A percentile compares a stretch with the other conserved stretches of the same genome.
phyloP scores from a whole-genome alignment of 2,797 vertebrate genomes.

The Melopsittacus undulatus region DNA sequence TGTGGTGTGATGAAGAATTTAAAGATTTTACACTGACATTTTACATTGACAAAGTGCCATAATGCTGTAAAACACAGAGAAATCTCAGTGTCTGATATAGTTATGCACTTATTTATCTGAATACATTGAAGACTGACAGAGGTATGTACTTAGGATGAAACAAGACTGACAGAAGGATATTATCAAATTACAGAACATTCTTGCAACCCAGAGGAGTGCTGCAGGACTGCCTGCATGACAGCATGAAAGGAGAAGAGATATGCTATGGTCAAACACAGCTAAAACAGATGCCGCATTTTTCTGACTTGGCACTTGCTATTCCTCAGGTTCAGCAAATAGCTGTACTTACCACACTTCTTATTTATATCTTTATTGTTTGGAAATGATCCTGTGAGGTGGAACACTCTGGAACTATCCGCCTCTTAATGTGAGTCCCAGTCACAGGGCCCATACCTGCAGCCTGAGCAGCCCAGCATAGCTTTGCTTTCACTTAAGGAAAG shows the following conservation, averaged over 20 bases:
- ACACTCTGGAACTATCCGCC: neutral
- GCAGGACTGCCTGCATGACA: neutral
- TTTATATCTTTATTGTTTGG: neutral
- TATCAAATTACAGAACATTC: neutral
- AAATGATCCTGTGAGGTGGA: neutral
- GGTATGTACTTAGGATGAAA: neutral
- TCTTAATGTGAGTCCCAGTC: accelerated
- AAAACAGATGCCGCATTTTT: neutral
- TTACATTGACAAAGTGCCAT: neutral
- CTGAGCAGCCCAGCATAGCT: neutral
- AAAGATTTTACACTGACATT: neutral
- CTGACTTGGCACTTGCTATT: neutral
- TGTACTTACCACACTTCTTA: neutral
- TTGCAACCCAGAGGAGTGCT: accelerated
- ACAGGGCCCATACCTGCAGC: neutral
- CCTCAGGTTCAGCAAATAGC: neutral
- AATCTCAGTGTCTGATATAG: neutral
- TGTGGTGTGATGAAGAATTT: neutral
- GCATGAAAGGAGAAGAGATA: accelerated
- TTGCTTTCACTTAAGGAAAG: neutral
- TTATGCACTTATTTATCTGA: neutral
- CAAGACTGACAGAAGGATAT: neutral
- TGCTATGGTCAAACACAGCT: neutral
- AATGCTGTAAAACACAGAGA: neutral
- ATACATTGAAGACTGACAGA: neutral